Percentiles rank a stretch among this genome's conserved stretches.
phyloP scores from a whole-genome alignment of 1,140 invertebrate genomes.

The Schlechtendalia chinensis region DNA sequence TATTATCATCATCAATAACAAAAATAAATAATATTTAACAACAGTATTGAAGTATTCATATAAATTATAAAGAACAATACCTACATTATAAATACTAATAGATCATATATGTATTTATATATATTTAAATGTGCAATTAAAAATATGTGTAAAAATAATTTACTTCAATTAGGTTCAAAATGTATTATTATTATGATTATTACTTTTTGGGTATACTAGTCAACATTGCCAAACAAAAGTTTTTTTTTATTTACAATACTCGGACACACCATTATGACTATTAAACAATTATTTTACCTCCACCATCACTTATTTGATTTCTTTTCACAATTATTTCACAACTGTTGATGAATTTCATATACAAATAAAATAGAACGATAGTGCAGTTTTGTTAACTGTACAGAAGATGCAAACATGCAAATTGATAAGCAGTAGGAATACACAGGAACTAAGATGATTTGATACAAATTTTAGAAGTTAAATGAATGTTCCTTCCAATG shows the following conservation, averaged over 20 bases:
- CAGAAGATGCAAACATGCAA: conserved; percentile 31
- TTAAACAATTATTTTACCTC: background rate
- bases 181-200: background rate
- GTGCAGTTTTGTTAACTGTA: conserved; percentile 25
- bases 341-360: background rate
- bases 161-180: too few relatives aligned
- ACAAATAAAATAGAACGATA: background rate
- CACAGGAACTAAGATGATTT: background rate
- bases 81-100: background rate
- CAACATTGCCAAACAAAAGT: conserved; percentile 36
- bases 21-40: background rate
- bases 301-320: background rate
- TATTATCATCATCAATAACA: background rate
- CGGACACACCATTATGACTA: background rate
- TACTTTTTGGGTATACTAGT: background rate
- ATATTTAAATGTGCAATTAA: background rate
- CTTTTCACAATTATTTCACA: background rate
- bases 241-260: conserved; percentile 19
- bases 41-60: background rate
- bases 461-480: conserved; percentile 1
- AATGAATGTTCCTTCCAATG: background rate
- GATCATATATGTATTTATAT: background rate
- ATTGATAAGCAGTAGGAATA: conserved; percentile 32
- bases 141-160: too few relatives aligned
- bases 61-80: background rate